Base-by-base conservation (phyloP, 2,888 invertebrate species). In the Aphidius colemani region DNA sequence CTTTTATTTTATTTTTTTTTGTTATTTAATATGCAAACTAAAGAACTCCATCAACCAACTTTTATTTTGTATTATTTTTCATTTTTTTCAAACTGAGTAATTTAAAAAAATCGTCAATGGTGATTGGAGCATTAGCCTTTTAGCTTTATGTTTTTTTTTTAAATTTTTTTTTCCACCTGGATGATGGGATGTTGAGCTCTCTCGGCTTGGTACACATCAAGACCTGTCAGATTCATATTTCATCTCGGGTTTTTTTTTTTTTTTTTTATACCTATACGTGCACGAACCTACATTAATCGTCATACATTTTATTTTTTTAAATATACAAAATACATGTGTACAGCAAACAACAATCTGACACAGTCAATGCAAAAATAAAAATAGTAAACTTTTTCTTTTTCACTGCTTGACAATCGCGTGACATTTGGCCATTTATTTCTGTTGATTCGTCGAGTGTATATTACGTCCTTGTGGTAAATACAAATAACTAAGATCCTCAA, bases 151-250 rank as follows among this genome's bases (percentile, higher is more conserved):
- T 30, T 30, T 30, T 30, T 3, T 30, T 30, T 30, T 3, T 30
- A 18, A 18, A 3, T 18, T 18, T 3, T 18, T 18, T 18, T 18
- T 18, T 18, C 13, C 13, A 18, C 13, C 13, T 18, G 2, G 60
- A 45, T 66, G 63, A 66, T 58, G 53, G 66, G 56, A 53, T 53
- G 61, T 49, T 51, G 56, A 64, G 64, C 53, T 30, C 30, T 5
- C 30, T 30, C 30, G 30, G 30, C 4, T 30, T 30, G 30, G 30
- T 5, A 30, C 5, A 56, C 45, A 56, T 45, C 13, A 30, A 8
- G 59, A 64, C 60, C 61, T 63, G 63, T 64, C 66, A 66, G 64
- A 59, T 61, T 44, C 64, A 48, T 59, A 61, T 63, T 61, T 66
- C 48, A 66, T 64, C 64, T 39, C 53, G 45, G 0, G 30, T 45